Evolutionary conservation across 2,113 vertebrate species (phyloP).

Genomic region (Ginglymostoma cirratum): DNA sequence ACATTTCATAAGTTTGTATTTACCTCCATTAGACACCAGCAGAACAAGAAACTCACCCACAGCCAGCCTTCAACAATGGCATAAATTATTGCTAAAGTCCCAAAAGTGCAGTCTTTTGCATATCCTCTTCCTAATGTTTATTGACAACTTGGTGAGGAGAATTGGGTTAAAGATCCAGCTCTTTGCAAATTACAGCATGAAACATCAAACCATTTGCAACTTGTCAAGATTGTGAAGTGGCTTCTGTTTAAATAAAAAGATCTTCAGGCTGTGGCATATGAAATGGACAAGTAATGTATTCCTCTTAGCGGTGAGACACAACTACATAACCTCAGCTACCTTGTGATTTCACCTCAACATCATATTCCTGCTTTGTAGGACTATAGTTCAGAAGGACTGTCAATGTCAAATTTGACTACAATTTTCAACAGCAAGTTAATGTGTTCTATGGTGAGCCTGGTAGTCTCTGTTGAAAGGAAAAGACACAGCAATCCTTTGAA

Average conservation of each 20-base stretch:
- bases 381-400: background rate
- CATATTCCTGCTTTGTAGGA: background rate
- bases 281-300: background rate
- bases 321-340: background rate
- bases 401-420: background rate
- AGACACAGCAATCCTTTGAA: background rate
- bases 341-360: background rate
- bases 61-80: background rate
- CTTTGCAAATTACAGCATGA: background rate
- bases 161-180: background rate
- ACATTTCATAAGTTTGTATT: background rate
- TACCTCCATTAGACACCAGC: background rate
- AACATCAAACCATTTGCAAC: background rate
- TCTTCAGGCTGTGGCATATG: background rate
- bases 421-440: background rate
- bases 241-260: background rate
- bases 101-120: background rate
- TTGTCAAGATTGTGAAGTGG: background rate
- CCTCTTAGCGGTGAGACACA: too few species aligned
- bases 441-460: background rate
- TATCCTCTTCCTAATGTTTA: conserved; percentile 15
- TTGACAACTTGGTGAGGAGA: background rate
- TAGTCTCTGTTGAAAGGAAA: background rate
- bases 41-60: background rate
- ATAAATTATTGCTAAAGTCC: background rate